These are phyloP conservation scores for Azemiops feae DNA, from an alignment of 2,113 vertebrate species.

Conservation along the genomic window DNA sequence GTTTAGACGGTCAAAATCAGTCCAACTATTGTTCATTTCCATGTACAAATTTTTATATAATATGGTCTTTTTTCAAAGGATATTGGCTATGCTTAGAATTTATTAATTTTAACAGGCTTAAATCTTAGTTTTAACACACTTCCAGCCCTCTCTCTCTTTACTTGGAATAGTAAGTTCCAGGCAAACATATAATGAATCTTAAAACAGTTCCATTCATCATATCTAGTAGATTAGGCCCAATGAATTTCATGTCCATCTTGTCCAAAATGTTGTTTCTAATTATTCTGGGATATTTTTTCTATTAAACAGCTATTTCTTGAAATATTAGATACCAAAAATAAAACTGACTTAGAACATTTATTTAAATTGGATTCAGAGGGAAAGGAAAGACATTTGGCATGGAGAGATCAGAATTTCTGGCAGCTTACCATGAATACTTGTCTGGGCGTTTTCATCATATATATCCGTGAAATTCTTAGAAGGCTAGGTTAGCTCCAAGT, in stretches of 20 bases:
- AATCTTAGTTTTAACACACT: not conserved
- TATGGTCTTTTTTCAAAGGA: not conserved
- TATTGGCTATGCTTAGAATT: not conserved
- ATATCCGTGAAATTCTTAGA: conserved; percentile 12
- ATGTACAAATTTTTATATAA: not conserved
- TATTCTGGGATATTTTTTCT: not conserved
- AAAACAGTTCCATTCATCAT: not conserved
- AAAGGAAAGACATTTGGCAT: conserved; percentile 8
- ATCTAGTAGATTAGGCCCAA: not conserved
- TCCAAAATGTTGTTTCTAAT: conserved; percentile 7
- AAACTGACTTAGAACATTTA: conserved; percentile 23
- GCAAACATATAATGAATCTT: not conserved
- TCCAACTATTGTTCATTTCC: not conserved
- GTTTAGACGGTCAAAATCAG: not conserved
- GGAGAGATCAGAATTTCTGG: not conserved
- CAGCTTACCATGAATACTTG: not conserved
- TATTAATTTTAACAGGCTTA: not conserved
- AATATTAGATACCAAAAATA: conserved; percentile 17
- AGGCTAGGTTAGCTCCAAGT: not conserved
- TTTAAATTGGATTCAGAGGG: conserved; percentile 31
- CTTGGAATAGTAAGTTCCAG: not conserved
- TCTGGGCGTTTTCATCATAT: conserved; percentile 3
- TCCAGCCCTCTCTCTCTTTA: not conserved
- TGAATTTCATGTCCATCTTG: not conserved
- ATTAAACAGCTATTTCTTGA: not conserved